Evolutionary conservation across 2,113 vertebrate species (phyloP).

Genomic region (Pogona vitticeps): DNA sequence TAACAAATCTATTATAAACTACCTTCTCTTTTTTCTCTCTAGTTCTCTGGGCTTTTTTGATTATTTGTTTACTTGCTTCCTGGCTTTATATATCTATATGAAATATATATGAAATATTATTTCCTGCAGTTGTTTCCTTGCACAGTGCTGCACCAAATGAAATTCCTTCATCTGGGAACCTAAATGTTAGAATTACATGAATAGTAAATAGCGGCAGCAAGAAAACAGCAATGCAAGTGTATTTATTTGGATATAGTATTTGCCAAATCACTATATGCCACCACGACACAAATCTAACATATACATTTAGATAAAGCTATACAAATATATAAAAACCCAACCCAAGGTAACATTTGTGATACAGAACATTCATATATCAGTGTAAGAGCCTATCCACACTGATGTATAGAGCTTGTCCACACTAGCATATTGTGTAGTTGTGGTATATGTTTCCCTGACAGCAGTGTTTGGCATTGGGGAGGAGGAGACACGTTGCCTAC

Average conservation of each 20-base stretch:
- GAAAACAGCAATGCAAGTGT: background rate
- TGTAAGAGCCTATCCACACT: background rate
- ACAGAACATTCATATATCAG: background rate
- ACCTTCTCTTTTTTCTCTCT: background rate
- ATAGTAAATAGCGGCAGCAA: background rate
- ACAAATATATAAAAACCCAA: background rate
- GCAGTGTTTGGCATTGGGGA: too few species aligned
- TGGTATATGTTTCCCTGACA: too few species aligned
- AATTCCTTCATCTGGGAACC: slow-evolving; percentile 1
- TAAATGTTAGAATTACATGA: background rate
- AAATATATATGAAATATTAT: background rate
- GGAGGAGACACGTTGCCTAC: too few species aligned
- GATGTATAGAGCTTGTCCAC: too few species aligned
- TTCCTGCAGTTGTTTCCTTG: background rate
- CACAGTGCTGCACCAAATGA: background rate
- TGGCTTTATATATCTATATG: too few species aligned
- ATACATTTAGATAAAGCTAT: background rate
- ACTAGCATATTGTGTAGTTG: too few species aligned
- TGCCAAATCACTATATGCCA: background rate
- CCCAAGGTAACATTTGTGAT: background rate
- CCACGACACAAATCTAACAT: background rate
- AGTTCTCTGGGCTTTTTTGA: background rate
- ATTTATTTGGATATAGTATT: slow-evolving; percentile 9
- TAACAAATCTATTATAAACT: background rate
- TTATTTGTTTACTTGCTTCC: background rate